These are phyloP conservation scores for Syngnathus typhle DNA, from an alignment of 2,113 vertebrate species.

Conservation along the genomic window DNA sequence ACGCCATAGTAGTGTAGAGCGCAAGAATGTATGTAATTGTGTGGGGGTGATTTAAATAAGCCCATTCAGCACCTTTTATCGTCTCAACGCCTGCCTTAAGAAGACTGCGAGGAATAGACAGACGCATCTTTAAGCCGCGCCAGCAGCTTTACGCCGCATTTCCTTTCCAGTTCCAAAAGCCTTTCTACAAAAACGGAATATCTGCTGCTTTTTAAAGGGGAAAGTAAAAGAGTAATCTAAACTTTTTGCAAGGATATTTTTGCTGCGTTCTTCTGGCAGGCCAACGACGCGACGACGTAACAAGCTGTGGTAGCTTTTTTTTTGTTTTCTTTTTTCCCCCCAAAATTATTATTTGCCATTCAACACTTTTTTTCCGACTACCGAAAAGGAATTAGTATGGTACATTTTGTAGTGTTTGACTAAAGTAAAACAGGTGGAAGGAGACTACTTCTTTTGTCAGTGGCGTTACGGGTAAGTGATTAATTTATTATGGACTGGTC, in stretches of 20 bases:
- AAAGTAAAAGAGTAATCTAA: neutral
- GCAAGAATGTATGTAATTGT: neutral
- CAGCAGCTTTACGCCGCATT: neutral
- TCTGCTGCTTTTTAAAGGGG: neutral
- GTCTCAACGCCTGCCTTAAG: neutral
- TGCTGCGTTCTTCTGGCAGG: neutral
- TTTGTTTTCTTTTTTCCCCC: neutral
- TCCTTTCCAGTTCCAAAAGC: neutral
- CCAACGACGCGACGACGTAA: neutral
- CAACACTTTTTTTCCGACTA: fast-evolving
- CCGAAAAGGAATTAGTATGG: neutral
- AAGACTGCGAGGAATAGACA: neutral
- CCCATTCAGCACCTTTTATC: neutral
- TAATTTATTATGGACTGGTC: neutral
- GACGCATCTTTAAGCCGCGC: neutral
- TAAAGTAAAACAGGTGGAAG: constrained; percentile 25
- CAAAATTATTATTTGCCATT: too few relatives aligned
- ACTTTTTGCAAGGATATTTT: neutral
- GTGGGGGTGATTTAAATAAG: neutral
- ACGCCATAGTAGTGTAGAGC: neutral
- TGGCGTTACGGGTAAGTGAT: constrained; percentile 52
- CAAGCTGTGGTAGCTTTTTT: neutral
- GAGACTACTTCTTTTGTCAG: constrained; percentile 14
- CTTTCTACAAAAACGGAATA: neutral
- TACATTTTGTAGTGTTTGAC: neutral